Conservation (phyloP, 2,888 invertebrate genomes). For the Sepiola atlantica region DNA sequence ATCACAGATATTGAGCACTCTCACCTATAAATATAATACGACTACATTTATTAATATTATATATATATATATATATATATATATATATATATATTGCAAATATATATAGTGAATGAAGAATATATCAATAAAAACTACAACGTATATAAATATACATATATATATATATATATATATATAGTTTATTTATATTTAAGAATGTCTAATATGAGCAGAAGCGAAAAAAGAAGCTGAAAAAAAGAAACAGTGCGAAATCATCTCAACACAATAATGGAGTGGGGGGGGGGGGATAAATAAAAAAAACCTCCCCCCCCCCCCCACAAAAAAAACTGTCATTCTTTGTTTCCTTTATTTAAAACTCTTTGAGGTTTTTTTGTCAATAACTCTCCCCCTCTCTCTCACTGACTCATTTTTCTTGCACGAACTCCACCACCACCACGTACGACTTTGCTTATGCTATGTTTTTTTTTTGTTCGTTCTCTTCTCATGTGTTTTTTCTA, state of each 20-base stretch:
- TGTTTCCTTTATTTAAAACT: slow-evolving; percentile 1
- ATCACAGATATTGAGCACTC: too few species aligned
- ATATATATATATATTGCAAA: not conserved
- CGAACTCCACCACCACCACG: not conserved
- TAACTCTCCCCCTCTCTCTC: not conserved
- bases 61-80: not conserved
- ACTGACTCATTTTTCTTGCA: too few species aligned
- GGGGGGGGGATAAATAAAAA: too few species aligned
- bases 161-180: too few species aligned
- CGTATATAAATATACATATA: not conserved
- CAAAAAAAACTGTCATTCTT: not conserved
- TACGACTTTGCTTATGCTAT: not conserved
- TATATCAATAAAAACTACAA: not conserved
- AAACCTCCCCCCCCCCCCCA: too few species aligned
- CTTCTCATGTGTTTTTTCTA: not conserved
- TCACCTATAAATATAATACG: too few species aligned
- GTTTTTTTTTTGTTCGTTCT: not conserved
- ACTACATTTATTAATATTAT: not conserved
- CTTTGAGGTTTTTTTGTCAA: slow-evolving; percentile 19
- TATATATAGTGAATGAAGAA: not conserved
- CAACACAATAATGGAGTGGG: not conserved
- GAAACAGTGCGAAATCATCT: not conserved
- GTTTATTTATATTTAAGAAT: slow-evolving; percentile 20
- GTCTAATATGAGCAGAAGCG: not conserved
- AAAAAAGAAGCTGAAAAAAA: not conserved